A percentile compares a stretch with the other conserved stretches of the same genome.
phyloP scores from a whole-genome alignment of 2,888 invertebrate genomes.

The Amphimallon solstitiale region DNA sequence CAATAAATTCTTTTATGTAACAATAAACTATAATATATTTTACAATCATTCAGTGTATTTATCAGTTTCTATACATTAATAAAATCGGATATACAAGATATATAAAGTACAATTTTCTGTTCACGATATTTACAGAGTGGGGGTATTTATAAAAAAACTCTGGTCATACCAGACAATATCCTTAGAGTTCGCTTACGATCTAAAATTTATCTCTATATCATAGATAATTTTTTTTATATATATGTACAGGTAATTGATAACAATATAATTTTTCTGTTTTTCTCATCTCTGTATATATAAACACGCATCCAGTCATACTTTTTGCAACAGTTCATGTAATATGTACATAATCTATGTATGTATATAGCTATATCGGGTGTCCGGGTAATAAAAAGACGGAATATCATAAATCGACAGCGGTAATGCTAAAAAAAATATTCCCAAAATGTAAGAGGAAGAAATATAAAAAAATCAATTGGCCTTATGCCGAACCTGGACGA shows the following conservation, averaged over 20 bases:
- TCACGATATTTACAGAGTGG: slow-evolving; percentile 48
- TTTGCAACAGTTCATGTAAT: slow-evolving; percentile 34
- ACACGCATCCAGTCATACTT: slow-evolving; percentile 45
- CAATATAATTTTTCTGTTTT: slow-evolving; percentile 47
- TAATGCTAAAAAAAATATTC: not conserved
- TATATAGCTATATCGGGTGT: not conserved
- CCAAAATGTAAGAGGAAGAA: too few species aligned
- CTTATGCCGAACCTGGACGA: too few species aligned
- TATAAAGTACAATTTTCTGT: slow-evolving; percentile 19
- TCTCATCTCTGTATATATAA: slow-evolving; percentile 40
- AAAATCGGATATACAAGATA: slow-evolving; percentile 4
- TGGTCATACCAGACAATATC: slow-evolving; percentile 55
- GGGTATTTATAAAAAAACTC: slow-evolving; percentile 55
- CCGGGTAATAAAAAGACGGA: too few species aligned
- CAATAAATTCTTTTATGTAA: too few species aligned
- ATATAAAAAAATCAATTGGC: too few species aligned
- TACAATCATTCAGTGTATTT: not conserved
- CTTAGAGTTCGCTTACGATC: slow-evolving; percentile 50
- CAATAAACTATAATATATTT: not conserved
- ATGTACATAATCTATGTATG: not conserved
- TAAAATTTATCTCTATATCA: slow-evolving; percentile 42
- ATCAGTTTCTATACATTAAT: not conserved
- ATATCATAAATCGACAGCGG: too few species aligned
- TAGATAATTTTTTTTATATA: slow-evolving; percentile 54
- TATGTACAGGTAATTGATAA: slow-evolving; percentile 58